phyloP scores from a whole-genome alignment of 53 echinoderm and acorn worm species.

The Zoroaster sp. region DNA sequence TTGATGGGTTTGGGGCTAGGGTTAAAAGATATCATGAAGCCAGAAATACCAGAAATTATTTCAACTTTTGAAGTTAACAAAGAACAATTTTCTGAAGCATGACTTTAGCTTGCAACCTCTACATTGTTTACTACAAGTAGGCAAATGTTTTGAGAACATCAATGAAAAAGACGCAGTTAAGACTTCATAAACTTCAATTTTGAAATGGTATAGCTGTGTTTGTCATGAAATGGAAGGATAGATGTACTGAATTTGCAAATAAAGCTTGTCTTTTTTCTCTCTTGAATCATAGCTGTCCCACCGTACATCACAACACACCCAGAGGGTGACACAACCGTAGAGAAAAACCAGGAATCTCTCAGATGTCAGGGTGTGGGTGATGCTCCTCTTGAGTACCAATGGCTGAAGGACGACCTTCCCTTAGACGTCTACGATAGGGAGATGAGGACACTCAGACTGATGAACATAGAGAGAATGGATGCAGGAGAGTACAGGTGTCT shows the following conservation, averaged over 20 bases:
- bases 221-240: neutral
- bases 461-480: conserved; percentile 34
- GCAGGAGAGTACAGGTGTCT: conserved; percentile 81
- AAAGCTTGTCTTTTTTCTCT: neutral
- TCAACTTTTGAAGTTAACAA: too few species aligned
- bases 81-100: too few species aligned
- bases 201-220: too few species aligned
- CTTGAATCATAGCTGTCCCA: conserved; percentile 50
- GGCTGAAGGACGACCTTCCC: conserved; percentile 71
- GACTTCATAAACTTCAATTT: too few species aligned
- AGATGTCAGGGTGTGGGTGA: conserved; percentile 70
- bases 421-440: neutral
- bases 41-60: too few species aligned
- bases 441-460: conserved; percentile 4
- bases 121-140: too few species aligned
- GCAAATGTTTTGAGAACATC: too few species aligned
- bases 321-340: conserved; percentile 43
- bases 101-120: too few species aligned
- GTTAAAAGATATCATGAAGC: too few species aligned
- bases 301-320: conserved; percentile 74
- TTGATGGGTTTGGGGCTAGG: too few species aligned
- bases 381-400: conserved; percentile 70
- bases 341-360: conserved; percentile 63
- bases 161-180: too few species aligned
- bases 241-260: neutral